These are phyloP conservation scores for Drosophila pseudotakahashii DNA, from an alignment of 2,888 invertebrate genomes.

Conservation along the genomic window DNA sequence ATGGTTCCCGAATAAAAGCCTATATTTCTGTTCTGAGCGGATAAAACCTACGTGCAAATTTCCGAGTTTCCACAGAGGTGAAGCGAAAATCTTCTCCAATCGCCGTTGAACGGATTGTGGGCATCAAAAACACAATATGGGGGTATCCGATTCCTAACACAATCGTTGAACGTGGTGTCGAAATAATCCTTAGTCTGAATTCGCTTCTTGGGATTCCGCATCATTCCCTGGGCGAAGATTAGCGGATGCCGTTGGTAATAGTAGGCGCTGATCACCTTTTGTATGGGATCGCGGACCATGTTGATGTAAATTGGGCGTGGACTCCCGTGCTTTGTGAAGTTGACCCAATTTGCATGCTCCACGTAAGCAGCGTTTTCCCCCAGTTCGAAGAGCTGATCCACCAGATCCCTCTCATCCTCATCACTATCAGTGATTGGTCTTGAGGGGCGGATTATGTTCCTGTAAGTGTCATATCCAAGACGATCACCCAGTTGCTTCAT, in stretches of 20 bases:
- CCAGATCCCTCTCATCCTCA: conserved; percentile 88
- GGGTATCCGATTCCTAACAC: conserved; percentile 86
- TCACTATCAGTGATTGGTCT: conserved; percentile 83
- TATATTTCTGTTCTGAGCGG: no score
- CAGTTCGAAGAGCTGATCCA: conserved; percentile 87
- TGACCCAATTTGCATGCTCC: conserved; percentile 94
- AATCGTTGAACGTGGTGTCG: conserved; percentile 86
- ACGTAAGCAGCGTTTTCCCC: conserved; percentile 91
- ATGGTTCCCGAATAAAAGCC: neutral
- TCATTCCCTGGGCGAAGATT: conserved; percentile 55
- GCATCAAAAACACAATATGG: conserved; percentile 86
- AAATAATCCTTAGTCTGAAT: conserved; percentile 49
- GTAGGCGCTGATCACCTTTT: conserved; percentile 95
- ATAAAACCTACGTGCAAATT: conserved; percentile 89
- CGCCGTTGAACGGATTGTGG: conserved; percentile 91
- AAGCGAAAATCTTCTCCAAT: conserved; percentile 92
- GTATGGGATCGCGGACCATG: conserved; percentile 93
- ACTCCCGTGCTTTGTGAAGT: conserved; percentile 91
- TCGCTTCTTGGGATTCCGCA: conserved; percentile 49
- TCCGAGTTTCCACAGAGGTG: conserved; percentile 95
- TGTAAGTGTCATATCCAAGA: conserved; percentile 83
- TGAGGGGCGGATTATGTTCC: conserved; percentile 91
- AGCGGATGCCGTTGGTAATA: conserved; percentile 88
- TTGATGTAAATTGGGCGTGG: conserved; percentile 94
- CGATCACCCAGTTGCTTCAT: conserved; percentile 86